A percentile compares a stretch with the other conserved stretches of the same genome.
Conservation (phyloP, 1,140 invertebrate species). For the Aphidius ervi region DNA sequence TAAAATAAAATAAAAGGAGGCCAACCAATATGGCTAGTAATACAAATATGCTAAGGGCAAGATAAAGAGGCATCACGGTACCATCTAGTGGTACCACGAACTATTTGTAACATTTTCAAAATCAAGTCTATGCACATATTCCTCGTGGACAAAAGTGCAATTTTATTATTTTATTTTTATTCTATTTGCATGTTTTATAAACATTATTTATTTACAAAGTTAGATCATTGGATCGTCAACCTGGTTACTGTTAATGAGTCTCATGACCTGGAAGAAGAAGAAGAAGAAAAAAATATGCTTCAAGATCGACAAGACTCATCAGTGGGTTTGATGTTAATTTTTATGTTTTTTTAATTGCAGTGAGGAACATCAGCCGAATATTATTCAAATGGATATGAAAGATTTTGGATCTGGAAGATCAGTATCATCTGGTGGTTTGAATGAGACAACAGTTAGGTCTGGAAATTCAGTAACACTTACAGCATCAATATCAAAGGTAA, state of each 20-base stretch:
- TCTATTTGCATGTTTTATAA: not conserved
- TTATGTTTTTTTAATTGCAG: conserved; percentile 10
- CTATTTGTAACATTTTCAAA: too few relatives aligned
- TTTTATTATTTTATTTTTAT: not conserved
- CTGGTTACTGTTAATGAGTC: not conserved
- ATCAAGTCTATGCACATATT: not conserved
- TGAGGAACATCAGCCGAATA: conserved; percentile 7
- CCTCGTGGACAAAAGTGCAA: not conserved
- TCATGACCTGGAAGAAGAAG: too few relatives aligned
- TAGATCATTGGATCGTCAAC: too few relatives aligned
- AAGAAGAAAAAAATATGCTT: too few relatives aligned
- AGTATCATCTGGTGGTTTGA: too few relatives aligned
- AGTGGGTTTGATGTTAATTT: not conserved
- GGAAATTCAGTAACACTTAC: conserved; percentile 8
- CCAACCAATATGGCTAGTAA: conserved; percentile 13
- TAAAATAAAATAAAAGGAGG: conserved; percentile 14
- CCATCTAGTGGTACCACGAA: conserved; percentile 19
- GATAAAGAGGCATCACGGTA: conserved; percentile 18
- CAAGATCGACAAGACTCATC: too few relatives aligned
- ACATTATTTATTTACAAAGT: not conserved
- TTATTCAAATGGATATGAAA: conserved; percentile 14
- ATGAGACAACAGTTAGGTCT: not conserved
- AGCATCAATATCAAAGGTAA: conserved; percentile 20
- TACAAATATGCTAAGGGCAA: conserved; percentile 10
- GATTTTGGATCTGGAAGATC: conserved; percentile 2